Conservation (phyloP, 2,888 invertebrate genomes). For the Parnassius smintheus region DNA sequence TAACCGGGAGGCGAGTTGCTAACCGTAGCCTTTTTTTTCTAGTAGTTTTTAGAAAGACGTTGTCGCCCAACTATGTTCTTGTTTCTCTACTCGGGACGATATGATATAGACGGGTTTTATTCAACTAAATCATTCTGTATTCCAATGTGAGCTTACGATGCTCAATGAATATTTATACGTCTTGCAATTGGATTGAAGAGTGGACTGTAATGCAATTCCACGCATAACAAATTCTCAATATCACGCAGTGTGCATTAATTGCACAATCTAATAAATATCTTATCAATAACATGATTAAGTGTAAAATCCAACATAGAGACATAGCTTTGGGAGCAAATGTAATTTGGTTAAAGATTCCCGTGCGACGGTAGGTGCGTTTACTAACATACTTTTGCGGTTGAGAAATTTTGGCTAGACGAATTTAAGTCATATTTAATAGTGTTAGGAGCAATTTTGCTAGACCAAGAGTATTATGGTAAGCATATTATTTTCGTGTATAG, state of each 20-base stretch:
- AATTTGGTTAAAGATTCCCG: slow-evolving; percentile 19
- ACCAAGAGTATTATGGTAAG: neutral
- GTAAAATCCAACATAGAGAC: neutral
- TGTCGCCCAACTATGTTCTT: too few species aligned
- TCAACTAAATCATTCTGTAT: neutral
- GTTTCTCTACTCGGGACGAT: too few species aligned
- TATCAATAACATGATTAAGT: slow-evolving; percentile 1
- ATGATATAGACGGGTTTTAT: neutral
- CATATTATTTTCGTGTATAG: neutral
- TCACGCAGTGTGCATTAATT: neutral
- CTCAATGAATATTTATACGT: slow-evolving; percentile 26
- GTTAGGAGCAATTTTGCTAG: neutral
- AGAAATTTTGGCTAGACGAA: neutral
- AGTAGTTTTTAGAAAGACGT: too few species aligned
- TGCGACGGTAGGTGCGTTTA: slow-evolving; percentile 17
- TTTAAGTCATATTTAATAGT: neutral
- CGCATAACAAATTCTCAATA: slow-evolving; percentile 16
- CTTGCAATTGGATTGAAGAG: slow-evolving; percentile 28
- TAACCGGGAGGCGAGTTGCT: too few species aligned
- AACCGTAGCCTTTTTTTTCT: too few species aligned
- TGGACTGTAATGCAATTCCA: slow-evolving; percentile 24
- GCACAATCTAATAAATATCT: slow-evolving; percentile 4
- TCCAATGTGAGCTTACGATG: slow-evolving; percentile 8
- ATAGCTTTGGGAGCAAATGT: slow-evolving; percentile 10
- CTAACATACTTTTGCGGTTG: slow-evolving; percentile 12